phyloP scores from a whole-genome alignment of 2,113 vertebrate genomes.

The Corapipo altera region DNA sequence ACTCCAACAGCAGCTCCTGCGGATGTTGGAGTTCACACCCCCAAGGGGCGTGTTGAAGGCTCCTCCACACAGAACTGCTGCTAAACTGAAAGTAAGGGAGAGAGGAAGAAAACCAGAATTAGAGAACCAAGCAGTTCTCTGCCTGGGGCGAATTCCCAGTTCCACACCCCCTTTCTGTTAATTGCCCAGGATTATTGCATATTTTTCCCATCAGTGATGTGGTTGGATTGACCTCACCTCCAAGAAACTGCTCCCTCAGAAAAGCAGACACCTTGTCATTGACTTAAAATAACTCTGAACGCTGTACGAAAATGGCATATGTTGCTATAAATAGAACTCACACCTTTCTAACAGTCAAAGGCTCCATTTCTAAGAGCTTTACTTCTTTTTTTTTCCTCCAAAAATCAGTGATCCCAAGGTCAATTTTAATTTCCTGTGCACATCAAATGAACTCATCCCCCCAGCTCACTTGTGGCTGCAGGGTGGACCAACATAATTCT shows the following conservation, averaged over 20 bases:
- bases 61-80: not conserved
- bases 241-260: not conserved
- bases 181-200: not conserved
- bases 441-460: not conserved
- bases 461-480: not conserved
- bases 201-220: not conserved
- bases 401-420: not conserved
- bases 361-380: not conserved
- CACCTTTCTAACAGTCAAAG: not conserved
- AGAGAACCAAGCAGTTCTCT: not conserved
- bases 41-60: not conserved
- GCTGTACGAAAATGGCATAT: not conserved
- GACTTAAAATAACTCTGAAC: conserved; percentile 15
- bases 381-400: not conserved
- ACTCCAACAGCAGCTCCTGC: not conserved
- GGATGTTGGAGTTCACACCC: not conserved
- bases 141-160: not conserved
- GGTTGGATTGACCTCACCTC: not conserved
- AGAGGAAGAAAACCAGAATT: not conserved
- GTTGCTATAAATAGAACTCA: not conserved
- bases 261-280: not conserved
- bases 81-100: not conserved
- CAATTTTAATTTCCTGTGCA: not conserved
- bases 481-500: not conserved
- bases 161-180: not conserved